A percentile compares a stretch with the other conserved stretches of the same genome.
Conservation (phyloP, 2,888 invertebrate genomes). For the Mythimna ferrago region DNA sequence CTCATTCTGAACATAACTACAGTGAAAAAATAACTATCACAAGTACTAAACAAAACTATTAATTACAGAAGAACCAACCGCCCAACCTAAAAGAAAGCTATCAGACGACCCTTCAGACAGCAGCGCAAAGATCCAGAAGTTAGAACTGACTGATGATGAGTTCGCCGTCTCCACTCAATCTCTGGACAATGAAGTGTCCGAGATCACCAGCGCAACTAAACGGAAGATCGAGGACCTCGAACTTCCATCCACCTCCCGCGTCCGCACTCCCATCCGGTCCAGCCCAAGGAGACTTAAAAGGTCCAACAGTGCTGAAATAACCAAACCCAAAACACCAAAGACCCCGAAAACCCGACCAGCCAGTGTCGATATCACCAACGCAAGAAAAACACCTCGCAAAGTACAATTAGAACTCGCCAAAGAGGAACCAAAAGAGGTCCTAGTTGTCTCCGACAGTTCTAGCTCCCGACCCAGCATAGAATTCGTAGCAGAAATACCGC, state of each 20-base stretch:
- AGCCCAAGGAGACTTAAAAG: slow-evolving; percentile 84
- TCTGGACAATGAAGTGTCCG: slow-evolving; percentile 83
- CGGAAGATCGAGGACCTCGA: slow-evolving; percentile 72
- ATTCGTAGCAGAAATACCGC: slow-evolving; percentile 76
- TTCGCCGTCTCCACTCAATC: slow-evolving; percentile 75
- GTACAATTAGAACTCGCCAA: slow-evolving; percentile 64
- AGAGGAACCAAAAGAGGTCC: slow-evolving; percentile 60
- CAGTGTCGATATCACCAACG: slow-evolving; percentile 80
- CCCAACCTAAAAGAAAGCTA: slow-evolving; percentile 80
- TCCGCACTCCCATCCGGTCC: slow-evolving; percentile 77
- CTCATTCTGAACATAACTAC: not conserved
- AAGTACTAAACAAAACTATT: not conserved
- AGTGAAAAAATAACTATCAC: not conserved
- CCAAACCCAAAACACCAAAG: slow-evolving; percentile 80
- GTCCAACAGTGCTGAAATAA: slow-evolving; percentile 82
- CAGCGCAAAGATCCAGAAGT: slow-evolving; percentile 81
- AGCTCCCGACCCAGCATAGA: slow-evolving; percentile 77
- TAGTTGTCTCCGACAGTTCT: slow-evolving; percentile 66
- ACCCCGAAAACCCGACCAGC: slow-evolving; percentile 82
- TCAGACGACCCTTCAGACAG: slow-evolving; percentile 74
- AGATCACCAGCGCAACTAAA: slow-evolving; percentile 76
- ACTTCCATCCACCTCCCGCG: slow-evolving; percentile 78
- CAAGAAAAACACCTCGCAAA: slow-evolving; percentile 76
- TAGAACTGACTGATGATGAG: slow-evolving; percentile 75
- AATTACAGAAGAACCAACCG: slow-evolving; percentile 73